Percentiles rank a stretch among this genome's conserved stretches.
Evolutionary conservation across 1,140 invertebrate species (phyloP).

Genomic region (Pristionchus pacificus): DNA sequence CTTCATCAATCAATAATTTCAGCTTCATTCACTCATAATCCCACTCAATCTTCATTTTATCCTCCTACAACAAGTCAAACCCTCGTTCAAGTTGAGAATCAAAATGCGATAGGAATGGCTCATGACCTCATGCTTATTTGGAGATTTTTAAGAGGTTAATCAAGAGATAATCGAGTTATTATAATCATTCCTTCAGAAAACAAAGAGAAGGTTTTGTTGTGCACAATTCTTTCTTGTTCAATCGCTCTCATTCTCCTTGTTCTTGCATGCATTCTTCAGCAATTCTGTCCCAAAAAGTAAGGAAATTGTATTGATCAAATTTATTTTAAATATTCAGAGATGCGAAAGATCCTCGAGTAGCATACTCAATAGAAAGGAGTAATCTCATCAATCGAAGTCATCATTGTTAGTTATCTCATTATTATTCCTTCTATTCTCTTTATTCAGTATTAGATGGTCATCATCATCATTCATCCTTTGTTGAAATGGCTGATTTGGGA

Average conservation of each 20-base stretch:
- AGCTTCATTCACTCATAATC: neutral
- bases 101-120: slow-evolving; percentile 20
- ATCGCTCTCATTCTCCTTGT: slow-evolving; percentile 17
- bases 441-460: too few relatives aligned
- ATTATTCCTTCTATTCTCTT: too few relatives aligned
- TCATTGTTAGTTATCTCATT: too few relatives aligned
- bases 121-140: slow-evolving; percentile 19
- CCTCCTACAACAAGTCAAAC: neutral
- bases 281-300: slow-evolving; percentile 2
- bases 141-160: slow-evolving; percentile 20
- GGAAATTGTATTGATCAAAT: neutral
- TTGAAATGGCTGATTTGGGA: neutral
- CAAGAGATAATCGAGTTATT: neutral
- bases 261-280: slow-evolving; percentile 18
- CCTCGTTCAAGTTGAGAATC: neutral
- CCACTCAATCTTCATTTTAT: neutral
- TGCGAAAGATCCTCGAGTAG: neutral
- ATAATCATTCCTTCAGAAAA: slow-evolving; percentile 15
- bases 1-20: too few relatives aligned
- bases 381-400: slow-evolving; percentile 2
- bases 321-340: neutral
- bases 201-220: slow-evolving; percentile 24
- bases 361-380: slow-evolving; percentile 14
- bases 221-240: slow-evolving; percentile 9
- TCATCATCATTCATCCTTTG: neutral